phyloP scores from a whole-genome alignment of 1,140 invertebrate species.

The Cotesia chilonis region DNA sequence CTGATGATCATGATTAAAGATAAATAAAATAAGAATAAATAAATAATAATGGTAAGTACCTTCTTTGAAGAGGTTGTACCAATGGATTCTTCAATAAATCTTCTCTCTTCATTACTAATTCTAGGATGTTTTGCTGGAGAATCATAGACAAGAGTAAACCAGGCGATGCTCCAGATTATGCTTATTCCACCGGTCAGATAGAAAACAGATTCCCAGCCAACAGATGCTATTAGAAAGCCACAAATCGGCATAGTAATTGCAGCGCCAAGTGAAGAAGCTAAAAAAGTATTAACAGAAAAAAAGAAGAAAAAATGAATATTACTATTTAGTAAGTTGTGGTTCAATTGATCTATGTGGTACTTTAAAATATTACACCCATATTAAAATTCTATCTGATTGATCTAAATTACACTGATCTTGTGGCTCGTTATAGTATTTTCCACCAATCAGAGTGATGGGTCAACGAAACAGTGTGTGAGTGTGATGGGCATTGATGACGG shows the following conservation, averaged over 20 bases:
- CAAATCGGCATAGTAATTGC: conserved; percentile 84
- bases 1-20: not conserved
- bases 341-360: not conserved
- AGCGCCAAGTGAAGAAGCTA: conserved; percentile 83
- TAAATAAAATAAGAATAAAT: conserved; percentile 1
- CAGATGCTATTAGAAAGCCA: conserved; percentile 79
- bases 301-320: not conserved
- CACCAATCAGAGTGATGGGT: too few relatives aligned
- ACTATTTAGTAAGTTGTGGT: not conserved
- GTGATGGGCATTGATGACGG: not conserved
- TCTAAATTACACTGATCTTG: conserved; percentile 9
- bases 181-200: conserved; percentile 83
- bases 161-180: conserved; percentile 82
- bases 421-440: not conserved
- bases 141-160: conserved; percentile 88
- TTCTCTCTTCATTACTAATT: conserved; percentile 80
- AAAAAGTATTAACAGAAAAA: conserved; percentile 41
- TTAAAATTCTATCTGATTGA: conserved; percentile 9
- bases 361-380: conserved; percentile 4
- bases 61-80: conserved; percentile 63
- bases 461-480: too few relatives aligned
- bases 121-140: conserved; percentile 85
- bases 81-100: conserved; percentile 81
- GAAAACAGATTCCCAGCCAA: conserved; percentile 86
- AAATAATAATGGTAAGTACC: conserved; percentile 30